Evolutionary conservation across 2,797 vertebrate genomes (phyloP).

Genomic region (Notolabrus celidotus): DNA sequence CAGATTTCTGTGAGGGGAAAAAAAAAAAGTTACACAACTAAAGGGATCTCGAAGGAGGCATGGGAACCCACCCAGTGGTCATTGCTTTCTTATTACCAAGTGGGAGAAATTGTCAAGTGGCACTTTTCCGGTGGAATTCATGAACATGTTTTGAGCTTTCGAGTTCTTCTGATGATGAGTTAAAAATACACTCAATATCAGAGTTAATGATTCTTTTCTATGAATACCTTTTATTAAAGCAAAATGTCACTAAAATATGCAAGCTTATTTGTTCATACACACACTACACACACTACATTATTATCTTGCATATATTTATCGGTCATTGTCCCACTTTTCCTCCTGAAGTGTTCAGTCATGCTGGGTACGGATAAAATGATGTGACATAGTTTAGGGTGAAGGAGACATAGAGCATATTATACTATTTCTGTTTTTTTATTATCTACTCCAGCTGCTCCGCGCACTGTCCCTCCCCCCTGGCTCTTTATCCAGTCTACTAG

Average conservation of each 20-base stretch:
- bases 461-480: slow-evolving; percentile 59
- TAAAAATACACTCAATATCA: neutral
- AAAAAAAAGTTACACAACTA: slow-evolving; percentile 15
- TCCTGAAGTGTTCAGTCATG: neutral
- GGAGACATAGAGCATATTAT: slow-evolving; percentile 4
- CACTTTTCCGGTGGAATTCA: neutral
- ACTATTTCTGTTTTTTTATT: neutral
- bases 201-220: neutral
- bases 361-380: neutral
- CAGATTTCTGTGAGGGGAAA: slow-evolving; percentile 11
- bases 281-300: neutral
- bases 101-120: neutral
- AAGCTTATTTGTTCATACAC: neutral
- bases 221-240: neutral
- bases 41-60: slow-evolving; percentile 11
- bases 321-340: slow-evolving; percentile 4
- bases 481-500: slow-evolving; percentile 85
- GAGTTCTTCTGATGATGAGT: neutral
- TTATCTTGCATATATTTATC: slow-evolving; percentile 1
- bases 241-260: neutral
- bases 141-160: neutral
- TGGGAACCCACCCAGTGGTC: neutral
- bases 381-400: neutral
- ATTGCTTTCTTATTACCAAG: neutral
- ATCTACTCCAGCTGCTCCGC: slow-evolving; percentile 26